Base-by-base conservation (phyloP, 2,113 vertebrate genomes). In the Poeciliopsis turrubarensis region DNA sequence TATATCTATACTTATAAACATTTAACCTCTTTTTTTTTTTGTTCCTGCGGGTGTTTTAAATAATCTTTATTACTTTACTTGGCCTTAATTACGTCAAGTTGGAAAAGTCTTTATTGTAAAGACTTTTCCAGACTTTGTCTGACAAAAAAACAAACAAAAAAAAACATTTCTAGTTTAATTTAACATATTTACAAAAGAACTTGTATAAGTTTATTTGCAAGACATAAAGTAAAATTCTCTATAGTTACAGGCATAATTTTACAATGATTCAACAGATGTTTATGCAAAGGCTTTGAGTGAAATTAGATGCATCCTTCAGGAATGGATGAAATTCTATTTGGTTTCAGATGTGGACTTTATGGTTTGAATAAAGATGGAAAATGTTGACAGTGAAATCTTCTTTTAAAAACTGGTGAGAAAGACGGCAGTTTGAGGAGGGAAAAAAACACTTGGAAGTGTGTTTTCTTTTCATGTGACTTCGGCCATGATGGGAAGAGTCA, bases 41-140 rank as follows among this genome's bases (percentile, higher is more conserved):
- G 2, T 30, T 3, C 44, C 32, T 19, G 17, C 1, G 1, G 17
- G 14, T 47, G 17, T 47, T 32, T 39, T 11, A 10, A 65, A 1
- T 67, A 19, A 30, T 30, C 31, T 4, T 15, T 60, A 37, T 14
- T 62, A 5, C 9, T 66, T 30, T 29, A 78, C 81, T 82, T 77
- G 70, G 75, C 79, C 77, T 78, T 65, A 47, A 63, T 65, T 77
- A 47, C 65, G 37, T 26, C 75, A 71, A 70, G 27, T 41, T 67
- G 70, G 65, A 1, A 72, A 72, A 44, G 73, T 63, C 51, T 70
- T 65, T 64, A 68, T 70, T 64, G 73, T 86, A 81, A 80, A 84
- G n/a, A n/a, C n/a, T n/a, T n/a, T n/a, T n/a, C n/a, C n/a, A n/a
- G n/a, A n/a, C n/a, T n/a, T n/a, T n/a, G n/a, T n/a, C n/a, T n/a